phyloP scores from a whole-genome alignment of 1,140 invertebrate species.

The Listronotus oregonensis region DNA sequence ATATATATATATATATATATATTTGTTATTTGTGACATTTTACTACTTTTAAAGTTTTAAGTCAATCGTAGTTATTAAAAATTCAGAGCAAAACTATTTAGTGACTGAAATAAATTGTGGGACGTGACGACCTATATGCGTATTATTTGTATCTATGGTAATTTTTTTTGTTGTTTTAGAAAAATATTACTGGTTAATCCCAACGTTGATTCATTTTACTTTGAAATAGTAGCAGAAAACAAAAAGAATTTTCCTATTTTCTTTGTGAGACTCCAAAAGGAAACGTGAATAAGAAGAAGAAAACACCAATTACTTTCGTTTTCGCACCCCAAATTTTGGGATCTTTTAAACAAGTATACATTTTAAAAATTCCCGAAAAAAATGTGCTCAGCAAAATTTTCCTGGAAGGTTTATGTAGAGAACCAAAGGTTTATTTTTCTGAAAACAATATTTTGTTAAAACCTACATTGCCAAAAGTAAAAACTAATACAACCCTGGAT shows the following conservation, averaged over 20 bases:
- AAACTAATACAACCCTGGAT: constrained; percentile 39
- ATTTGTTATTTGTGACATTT: too few relatives aligned
- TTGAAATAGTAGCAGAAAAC: constrained; percentile 34
- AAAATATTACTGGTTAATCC: constrained; percentile 13
- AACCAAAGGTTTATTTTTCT: constrained; percentile 54
- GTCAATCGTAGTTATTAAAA: too few relatives aligned
- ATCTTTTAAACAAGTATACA: constrained; percentile 57
- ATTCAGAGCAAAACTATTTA: too few relatives aligned
- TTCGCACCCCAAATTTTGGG: constrained; percentile 55
- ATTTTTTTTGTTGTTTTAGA: too few relatives aligned
- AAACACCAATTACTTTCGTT: constrained; percentile 50
- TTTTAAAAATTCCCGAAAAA: constrained; percentile 55
- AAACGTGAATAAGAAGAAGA: constrained; percentile 51
- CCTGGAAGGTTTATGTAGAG: constrained; percentile 53
- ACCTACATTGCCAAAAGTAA: constrained; percentile 50
- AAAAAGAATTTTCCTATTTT: constrained; percentile 49
- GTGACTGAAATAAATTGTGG: too few relatives aligned
- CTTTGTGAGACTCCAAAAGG: constrained; percentile 52
- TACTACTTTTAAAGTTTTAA: too few relatives aligned
- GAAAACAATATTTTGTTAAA: constrained; percentile 49
- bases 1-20: too few relatives aligned
- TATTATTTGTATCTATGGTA: too few relatives aligned
- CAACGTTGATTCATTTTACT: constrained; percentile 17
- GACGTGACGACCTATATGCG: too few relatives aligned
- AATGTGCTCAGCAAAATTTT: constrained; percentile 53